phyloP scores from a whole-genome alignment of 2,797 vertebrate species.

The Alcedo quadribrachys region DNA sequence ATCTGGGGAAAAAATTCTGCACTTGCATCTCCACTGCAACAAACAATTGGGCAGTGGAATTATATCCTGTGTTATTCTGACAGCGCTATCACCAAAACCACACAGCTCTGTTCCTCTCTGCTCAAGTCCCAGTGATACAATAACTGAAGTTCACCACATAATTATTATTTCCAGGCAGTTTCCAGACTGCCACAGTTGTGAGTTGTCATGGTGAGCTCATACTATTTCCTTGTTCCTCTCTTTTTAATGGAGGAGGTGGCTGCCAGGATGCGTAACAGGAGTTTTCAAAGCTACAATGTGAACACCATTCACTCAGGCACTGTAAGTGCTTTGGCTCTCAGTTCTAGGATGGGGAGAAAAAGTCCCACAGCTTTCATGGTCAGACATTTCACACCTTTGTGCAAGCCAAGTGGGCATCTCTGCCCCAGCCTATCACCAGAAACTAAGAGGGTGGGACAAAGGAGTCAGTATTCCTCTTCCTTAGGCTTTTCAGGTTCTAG shows the following conservation, averaged over 20 bases:
- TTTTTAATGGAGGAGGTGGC: background rate
- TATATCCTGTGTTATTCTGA: background rate
- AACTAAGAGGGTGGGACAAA: background rate
- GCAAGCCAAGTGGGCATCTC: conserved; percentile 6
- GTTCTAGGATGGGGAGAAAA: background rate
- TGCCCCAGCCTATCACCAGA: background rate
- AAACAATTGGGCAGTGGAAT: background rate
- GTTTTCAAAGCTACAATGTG: background rate
- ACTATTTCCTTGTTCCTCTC: background rate
- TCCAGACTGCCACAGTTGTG: background rate
- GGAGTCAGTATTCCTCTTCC: background rate
- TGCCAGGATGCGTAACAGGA: background rate
- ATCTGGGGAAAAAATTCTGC: background rate
- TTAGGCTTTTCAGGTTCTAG: background rate
- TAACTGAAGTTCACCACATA: background rate
- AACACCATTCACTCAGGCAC: background rate
- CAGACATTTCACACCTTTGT: conserved; percentile 24
- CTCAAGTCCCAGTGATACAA: background rate
- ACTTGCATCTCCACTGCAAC: background rate
- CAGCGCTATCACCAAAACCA: background rate
- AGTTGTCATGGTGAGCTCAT: background rate
- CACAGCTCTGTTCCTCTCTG: background rate
- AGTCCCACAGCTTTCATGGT: conserved; percentile 1
- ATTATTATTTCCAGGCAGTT: background rate
- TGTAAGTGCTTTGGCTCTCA: conserved; percentile 23